A percentile compares a stretch with the other conserved stretches of the same genome.
Evolutionary conservation across 2,797 vertebrate species (phyloP).

Genomic region (Spinus pinus): DNA sequence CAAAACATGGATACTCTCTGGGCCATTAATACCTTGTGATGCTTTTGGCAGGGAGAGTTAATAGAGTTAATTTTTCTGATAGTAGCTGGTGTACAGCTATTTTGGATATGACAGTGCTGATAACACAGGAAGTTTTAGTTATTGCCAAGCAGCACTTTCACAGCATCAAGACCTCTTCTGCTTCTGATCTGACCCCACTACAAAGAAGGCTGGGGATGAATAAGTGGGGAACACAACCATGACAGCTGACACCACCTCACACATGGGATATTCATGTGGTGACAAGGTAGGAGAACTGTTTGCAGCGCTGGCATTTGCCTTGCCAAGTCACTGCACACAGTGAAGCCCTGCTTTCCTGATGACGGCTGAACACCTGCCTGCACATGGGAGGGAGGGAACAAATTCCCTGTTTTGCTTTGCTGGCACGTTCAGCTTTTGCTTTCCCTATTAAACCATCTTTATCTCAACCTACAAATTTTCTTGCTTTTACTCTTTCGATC

Average conservation of each 20-base stretch:
- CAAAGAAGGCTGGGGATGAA: background rate
- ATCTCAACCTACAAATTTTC: background rate
- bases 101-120: background rate
- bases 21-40: background rate
- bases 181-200: background rate
- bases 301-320: background rate
- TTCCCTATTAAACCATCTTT: background rate
- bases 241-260: background rate
- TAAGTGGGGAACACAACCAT: background rate
- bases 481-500: rapidly evolving
- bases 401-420: background rate
- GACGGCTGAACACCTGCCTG: background rate
- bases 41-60: background rate
- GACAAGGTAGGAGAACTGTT: background rate
- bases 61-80: background rate
- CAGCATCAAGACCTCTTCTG: background rate
- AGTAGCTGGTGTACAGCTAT: background rate
- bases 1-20: background rate
- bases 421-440: background rate
- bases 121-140: background rate
- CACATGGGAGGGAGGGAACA: background rate
- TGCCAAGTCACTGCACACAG: background rate
- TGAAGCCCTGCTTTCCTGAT: background rate
- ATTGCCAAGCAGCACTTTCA: background rate
- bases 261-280: background rate